Conservation (phyloP, 2,113 vertebrate genomes). For the Nyctibius bracteatus region DNA sequence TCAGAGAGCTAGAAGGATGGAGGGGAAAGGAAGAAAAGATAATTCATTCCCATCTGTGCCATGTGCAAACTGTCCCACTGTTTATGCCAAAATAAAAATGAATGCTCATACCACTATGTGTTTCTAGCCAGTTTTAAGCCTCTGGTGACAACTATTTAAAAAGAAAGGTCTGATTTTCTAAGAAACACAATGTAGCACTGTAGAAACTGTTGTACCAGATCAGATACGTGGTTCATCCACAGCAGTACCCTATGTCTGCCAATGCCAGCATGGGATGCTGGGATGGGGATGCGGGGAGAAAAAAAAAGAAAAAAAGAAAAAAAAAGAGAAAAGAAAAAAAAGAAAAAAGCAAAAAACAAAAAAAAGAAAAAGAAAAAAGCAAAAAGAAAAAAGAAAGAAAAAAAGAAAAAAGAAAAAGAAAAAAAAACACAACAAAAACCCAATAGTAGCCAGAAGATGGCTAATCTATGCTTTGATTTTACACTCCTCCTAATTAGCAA, state of each 20-base stretch:
- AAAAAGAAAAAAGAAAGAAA: no score
- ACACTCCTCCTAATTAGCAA: background rate
- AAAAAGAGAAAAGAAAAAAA: background rate
- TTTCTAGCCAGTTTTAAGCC: slow-evolving; percentile 45
- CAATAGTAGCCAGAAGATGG: background rate
- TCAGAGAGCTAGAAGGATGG: background rate
- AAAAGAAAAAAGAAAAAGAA: no score
- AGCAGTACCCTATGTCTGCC: background rate
- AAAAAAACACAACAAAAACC: background rate
- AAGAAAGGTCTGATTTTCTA: slow-evolving; percentile 25
- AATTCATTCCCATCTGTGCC: slow-evolving; percentile 35
- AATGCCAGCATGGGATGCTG: background rate
- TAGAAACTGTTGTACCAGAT: background rate
- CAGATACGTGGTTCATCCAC: background rate
- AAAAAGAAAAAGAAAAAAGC: rapidly evolving
- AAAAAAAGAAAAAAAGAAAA: background rate
- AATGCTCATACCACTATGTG: slow-evolving; percentile 12
- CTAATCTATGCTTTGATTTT: background rate
- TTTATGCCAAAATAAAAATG: slow-evolving; percentile 41
- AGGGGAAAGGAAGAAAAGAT: slow-evolving; percentile 1
- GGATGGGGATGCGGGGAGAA: no score
- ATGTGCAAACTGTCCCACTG: slow-evolving; percentile 22
- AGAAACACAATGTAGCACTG: slow-evolving; percentile 25
- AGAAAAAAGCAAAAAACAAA: no score
- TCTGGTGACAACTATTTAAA: slow-evolving; percentile 50